Evolutionary conservation across 2,113 vertebrate genomes (phyloP), one percentile per base, ranked within the genome.

Genomic region (Capreolus pygargus): DNA sequence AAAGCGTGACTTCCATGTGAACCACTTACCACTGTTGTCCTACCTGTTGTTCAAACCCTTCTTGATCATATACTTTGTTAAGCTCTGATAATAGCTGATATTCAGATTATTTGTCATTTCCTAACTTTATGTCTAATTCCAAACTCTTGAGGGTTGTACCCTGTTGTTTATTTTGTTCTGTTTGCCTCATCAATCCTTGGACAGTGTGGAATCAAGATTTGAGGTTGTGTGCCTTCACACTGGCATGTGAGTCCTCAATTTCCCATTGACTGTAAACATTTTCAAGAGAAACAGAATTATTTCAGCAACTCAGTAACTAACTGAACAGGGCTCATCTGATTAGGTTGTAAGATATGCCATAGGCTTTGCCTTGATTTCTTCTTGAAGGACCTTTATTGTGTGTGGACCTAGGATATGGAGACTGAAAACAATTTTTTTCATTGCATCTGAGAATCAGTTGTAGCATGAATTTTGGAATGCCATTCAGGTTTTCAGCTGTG

Each of bases 211-310:
- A 74, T 89, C 45, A 58, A 55, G 21, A 21, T 67, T 54, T 67
- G 27, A 70, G 12, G 27, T 60, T 70, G 14, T 55, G 11, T 25
- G 19, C 55, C 5, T 79, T 45, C 67, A 78, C 39, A 50, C 3
- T 43, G 67, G 39, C 11, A 9, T 1, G 2, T 0, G 1, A 43
- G 21, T 79, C 21, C 30, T 16, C 30, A 13, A 58, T 61, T 88
- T 28, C 23, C n/a, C 13, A 74, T 13, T 84, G 11, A 30, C 39
- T 79, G n/a, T 85, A 45, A 58, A 64, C 55, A 61, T 52, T 60
- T 86, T 98, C 97, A 98, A 55, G 61, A 64, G n/a, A 91, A 9
- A 67, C n/a, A 67, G 55, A 91, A 92, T 89, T 50, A 19, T 90
- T 87, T 83, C 30, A 91, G 76, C 43, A 84, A 61, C 30, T 91